Conservation (phyloP, 2,888 invertebrate genomes). For the Eumerus sabulonum region DNA sequence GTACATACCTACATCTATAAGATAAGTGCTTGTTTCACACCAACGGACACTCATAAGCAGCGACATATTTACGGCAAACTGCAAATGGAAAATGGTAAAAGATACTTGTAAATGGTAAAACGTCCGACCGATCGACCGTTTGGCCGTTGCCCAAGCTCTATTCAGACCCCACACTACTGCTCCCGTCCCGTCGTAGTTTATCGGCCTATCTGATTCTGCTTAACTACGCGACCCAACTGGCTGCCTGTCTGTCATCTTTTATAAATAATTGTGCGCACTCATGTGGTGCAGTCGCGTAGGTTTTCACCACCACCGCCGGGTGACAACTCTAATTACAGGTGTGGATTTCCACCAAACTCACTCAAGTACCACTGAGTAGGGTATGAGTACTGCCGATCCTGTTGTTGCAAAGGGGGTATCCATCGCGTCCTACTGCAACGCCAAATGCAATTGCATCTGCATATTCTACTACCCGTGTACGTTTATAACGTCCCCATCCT, state of each 20-base stretch:
- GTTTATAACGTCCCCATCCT: slow-evolving; percentile 26
- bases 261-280: slow-evolving; percentile 67
- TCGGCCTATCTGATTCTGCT: slow-evolving; percentile 47
- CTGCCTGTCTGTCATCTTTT: slow-evolving; percentile 56
- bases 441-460: slow-evolving; percentile 43
- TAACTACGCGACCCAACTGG: background rate
- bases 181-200: slow-evolving; percentile 21
- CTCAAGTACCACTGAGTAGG: too few species aligned
- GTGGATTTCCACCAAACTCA: slow-evolving; percentile 62
- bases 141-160: too few species aligned
- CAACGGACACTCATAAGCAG: slow-evolving; percentile 14
- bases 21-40: slow-evolving; percentile 15
- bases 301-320: slow-evolving; percentile 64
- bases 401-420: slow-evolving; percentile 6
- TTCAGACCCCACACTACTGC: too few species aligned
- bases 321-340: slow-evolving; percentile 70
- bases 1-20: background rate
- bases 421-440: slow-evolving; percentile 7
- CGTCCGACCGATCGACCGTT: too few species aligned
- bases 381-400: too few species aligned
- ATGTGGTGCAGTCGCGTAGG: slow-evolving; percentile 65
- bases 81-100: background rate
- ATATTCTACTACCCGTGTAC: slow-evolving; percentile 21
- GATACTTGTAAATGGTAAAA: too few species aligned
- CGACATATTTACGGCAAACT: background rate